phyloP scores from a whole-genome alignment of 2,797 vertebrate species.

The Brachyalestes nurse region DNA sequence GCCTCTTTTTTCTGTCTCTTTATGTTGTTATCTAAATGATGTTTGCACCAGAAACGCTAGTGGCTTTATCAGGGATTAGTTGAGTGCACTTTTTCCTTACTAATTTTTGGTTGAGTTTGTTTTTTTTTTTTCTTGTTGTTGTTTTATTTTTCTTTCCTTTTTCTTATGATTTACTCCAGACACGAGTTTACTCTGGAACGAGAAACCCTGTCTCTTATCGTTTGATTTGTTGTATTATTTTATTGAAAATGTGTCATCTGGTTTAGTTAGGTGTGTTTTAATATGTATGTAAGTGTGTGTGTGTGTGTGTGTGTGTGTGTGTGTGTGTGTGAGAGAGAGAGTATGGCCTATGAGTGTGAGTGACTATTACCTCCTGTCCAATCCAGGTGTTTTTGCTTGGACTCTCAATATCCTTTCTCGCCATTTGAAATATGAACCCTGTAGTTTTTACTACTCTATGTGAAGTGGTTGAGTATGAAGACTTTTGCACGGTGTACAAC shows the following conservation, averaged over 20 bases:
- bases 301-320: conserved; percentile 17
- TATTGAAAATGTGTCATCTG: neutral
- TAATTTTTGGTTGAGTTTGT: conserved; percentile 45
- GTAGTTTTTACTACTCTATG: conserved; percentile 40
- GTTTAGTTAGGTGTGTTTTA: conserved; percentile 22
- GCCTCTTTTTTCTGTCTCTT: conserved; percentile 35
- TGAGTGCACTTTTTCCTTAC: conserved; percentile 60
- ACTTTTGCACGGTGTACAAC: conserved; percentile 46
- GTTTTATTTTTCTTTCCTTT: neutral
- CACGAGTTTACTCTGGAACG: conserved; percentile 25
- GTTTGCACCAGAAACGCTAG: conserved; percentile 50
- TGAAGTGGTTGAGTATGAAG: conserved; percentile 28
- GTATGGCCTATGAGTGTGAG: conserved; percentile 13
- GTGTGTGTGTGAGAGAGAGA: neutral
- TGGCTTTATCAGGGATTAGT: conserved; percentile 61
- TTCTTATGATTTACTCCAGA: conserved; percentile 42
- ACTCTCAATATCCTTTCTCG: conserved; percentile 25
- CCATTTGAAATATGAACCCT: conserved; percentile 20
- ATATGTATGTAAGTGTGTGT: neutral
- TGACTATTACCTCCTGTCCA: conserved; percentile 27
- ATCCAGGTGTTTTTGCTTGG: conserved; percentile 40
- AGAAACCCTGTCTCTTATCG: conserved; percentile 27
- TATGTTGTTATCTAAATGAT: conserved; percentile 32
- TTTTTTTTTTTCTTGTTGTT: neutral
- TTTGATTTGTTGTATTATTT: conserved; percentile 41